Conservation (phyloP, 2,888 invertebrate species). For the Pyrrhosoma nymphula region DNA sequence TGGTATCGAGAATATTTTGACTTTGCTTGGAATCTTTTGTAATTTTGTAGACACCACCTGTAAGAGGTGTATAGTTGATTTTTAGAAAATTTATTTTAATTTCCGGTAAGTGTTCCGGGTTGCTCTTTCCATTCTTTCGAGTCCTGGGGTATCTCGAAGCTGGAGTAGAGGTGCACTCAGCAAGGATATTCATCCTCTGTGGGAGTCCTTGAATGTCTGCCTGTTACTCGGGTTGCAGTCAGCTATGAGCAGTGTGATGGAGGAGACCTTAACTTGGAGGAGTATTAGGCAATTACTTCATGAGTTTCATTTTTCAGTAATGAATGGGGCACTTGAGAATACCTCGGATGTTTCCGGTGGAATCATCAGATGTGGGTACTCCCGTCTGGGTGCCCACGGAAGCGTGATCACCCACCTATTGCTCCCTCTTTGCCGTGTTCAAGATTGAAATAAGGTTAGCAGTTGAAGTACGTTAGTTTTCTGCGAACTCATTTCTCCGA, state of each 20-base stretch:
- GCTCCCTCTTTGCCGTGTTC: not conserved
- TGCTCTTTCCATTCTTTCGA: not conserved
- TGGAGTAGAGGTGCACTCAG: not conserved
- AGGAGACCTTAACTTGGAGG: not conserved
- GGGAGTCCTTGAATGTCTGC: not conserved
- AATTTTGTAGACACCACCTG: no score
- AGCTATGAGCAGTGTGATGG: not conserved
- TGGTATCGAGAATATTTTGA: no score
- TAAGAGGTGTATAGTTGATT: not conserved
- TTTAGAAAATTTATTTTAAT: not conserved
- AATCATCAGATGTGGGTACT: not conserved
- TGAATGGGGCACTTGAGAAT: not conserved
- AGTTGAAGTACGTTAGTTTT: not conserved
- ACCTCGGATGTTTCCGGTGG: not conserved
- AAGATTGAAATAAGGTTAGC: slow-evolving; percentile 6
- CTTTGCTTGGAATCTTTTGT: no score
- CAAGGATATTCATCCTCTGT: not conserved
- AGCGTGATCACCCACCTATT: not conserved
- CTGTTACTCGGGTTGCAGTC: not conserved
- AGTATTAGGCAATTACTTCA: no score
- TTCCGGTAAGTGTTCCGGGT: not conserved
- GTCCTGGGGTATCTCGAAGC: not conserved
- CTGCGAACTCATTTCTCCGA: not conserved
- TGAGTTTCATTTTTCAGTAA: not conserved
- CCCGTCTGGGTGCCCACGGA: not conserved